Evolutionary conservation across 92 coral and sea anemone species (phyloP).

Genomic region (Actinernus sp.): DNA sequence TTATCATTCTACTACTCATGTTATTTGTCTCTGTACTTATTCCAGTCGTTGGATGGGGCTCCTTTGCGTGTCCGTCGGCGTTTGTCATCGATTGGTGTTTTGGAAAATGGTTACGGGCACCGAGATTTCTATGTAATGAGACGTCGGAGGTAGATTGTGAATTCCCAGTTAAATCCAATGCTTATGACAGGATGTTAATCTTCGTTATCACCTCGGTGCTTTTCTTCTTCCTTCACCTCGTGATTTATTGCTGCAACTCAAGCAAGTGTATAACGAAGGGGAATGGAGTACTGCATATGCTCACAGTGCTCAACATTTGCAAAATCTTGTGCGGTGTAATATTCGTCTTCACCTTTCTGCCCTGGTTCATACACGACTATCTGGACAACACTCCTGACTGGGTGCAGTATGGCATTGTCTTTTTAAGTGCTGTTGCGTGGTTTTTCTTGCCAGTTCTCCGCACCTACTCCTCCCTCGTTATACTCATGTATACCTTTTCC

Average conservation of each 20-base stretch:
- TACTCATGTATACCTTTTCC: conserved; percentile 1
- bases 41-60: neutral
- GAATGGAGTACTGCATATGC: too few species aligned
- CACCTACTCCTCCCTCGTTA: conserved; percentile 9
- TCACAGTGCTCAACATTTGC: too few species aligned
- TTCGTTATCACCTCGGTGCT: neutral
- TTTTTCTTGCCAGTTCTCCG: conserved; percentile 17
- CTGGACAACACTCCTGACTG: neutral
- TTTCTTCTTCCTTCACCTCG: conserved; percentile 8
- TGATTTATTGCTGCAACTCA: too few species aligned
- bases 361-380: conserved; percentile 12
- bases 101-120: too few species aligned
- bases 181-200: conserved; percentile 6
- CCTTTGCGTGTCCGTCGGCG: conserved; percentile 7
- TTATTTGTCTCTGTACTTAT: neutral
- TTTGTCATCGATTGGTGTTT: too few species aligned
- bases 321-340: neutral
- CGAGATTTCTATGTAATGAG: too few species aligned
- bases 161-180: conserved; percentile 6
- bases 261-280: too few species aligned
- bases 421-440: neutral
- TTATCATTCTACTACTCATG: neutral
- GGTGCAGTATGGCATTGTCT: neutral
- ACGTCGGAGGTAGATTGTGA: too few species aligned
- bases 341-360: conserved; percentile 13